Conservation (phyloP, 1,140 invertebrate genomes). For the Rhyzopertha dominica region DNA sequence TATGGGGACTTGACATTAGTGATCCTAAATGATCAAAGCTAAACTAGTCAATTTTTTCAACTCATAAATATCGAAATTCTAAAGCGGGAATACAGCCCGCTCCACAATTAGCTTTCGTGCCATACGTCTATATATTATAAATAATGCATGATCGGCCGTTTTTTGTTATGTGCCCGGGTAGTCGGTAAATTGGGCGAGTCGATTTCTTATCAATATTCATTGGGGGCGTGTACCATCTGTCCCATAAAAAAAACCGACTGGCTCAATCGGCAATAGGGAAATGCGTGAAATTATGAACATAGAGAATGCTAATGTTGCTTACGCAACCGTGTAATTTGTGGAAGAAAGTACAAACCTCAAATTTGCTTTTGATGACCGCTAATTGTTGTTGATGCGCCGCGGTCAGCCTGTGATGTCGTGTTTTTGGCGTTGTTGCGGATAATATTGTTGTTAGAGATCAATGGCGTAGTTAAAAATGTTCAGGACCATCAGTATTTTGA, state of each 20-base stretch:
- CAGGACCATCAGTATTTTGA: too few species aligned
- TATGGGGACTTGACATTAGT: too few species aligned
- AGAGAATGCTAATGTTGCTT: too few species aligned
- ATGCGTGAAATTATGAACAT: too few species aligned
- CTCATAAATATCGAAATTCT: not conserved
- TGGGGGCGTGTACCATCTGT: conserved; percentile 37
- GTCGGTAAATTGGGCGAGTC: conserved; percentile 29
- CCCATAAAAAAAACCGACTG: conserved; percentile 30
- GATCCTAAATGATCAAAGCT: conserved; percentile 4
- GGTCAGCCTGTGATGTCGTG: too few species aligned
- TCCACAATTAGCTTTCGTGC: conserved; percentile 13
- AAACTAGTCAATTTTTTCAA: not conserved
- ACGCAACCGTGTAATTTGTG: too few species aligned
- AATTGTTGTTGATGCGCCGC: too few species aligned
- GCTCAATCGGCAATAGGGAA: conserved; percentile 2
- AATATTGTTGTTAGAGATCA: too few species aligned
- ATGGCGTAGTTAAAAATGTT: too few species aligned
- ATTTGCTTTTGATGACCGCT: too few species aligned
- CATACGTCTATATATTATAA: conserved; percentile 22
- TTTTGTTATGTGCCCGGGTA: conserved; percentile 22
- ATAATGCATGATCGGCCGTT: conserved; percentile 23
- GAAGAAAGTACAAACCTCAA: too few species aligned
- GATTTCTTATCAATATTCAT: conserved; percentile 40
- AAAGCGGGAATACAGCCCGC: not conserved
- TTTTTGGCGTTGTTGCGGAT: too few species aligned